Percentiles rank a stretch among this genome's conserved stretches.
Conservation (phyloP, 2,113 vertebrate genomes). For the Phalacrocorax carbo region DNA sequence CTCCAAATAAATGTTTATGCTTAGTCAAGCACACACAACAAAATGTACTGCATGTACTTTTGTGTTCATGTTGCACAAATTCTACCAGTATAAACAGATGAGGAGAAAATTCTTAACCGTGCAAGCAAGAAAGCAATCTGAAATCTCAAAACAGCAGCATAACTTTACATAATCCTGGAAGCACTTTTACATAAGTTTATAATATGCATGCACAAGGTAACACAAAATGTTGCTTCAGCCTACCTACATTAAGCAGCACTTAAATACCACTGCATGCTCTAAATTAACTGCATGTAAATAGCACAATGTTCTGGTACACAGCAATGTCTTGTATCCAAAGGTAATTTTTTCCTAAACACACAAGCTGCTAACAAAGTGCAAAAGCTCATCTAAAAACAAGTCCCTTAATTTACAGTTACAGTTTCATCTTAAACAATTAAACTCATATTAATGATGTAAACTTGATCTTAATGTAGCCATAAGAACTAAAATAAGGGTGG, state of each 20-base stretch:
- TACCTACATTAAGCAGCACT: background rate
- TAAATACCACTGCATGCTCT: background rate
- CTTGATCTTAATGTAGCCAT: background rate
- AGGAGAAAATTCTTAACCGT: background rate
- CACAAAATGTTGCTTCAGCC: background rate
- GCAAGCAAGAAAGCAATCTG: background rate
- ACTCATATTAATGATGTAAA: background rate
- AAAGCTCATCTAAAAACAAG: background rate
- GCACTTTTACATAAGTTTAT: background rate
- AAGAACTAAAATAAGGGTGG: background rate
- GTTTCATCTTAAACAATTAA: background rate
- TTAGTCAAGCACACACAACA: background rate
- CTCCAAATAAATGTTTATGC: constrained; percentile 12
- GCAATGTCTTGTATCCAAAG: background rate
- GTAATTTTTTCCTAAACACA: background rate
- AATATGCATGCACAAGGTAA: background rate
- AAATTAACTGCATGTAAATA: background rate
- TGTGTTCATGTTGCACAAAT: background rate
- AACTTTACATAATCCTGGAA: background rate
- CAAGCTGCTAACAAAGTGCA: background rate
- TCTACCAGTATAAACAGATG: background rate
- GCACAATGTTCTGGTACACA: background rate
- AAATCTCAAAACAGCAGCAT: background rate
- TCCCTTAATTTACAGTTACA: background rate
- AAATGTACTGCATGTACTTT: background rate